These are phyloP conservation scores for Bhutanitis thaidina DNA, from an alignment of 2,888 invertebrate species.

Conservation along the genomic window DNA sequence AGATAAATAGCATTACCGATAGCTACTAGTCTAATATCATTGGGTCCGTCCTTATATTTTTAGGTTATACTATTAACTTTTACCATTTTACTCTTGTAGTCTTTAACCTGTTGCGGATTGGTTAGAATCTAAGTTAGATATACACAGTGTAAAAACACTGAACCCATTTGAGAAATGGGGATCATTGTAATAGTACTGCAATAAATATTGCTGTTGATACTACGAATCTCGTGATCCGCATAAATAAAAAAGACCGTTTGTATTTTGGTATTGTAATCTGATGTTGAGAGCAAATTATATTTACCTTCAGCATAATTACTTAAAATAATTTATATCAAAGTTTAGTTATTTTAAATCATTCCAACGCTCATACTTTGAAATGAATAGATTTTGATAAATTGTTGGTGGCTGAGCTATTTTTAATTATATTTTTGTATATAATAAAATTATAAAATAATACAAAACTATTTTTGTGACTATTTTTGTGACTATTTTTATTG, in stretches of 20 bases:
- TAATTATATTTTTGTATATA: background rate
- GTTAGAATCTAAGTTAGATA: constrained; percentile 23
- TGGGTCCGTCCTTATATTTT: constrained; percentile 40
- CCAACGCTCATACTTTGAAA: background rate
- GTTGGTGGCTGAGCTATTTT: background rate
- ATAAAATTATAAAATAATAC: background rate
- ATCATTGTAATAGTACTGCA: no score
- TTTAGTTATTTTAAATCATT: no score
- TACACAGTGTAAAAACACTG: constrained; percentile 1
- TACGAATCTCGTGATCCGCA: constrained; percentile 12
- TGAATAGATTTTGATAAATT: background rate
- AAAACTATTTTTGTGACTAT: constrained; percentile 7
- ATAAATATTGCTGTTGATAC: background rate
- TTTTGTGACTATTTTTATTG: constrained; percentile 13
- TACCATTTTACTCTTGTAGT: constrained; percentile 29
- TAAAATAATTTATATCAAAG: no score
- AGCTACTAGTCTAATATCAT: constrained; percentile 26
- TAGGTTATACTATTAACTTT: constrained; percentile 32
- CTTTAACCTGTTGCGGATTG: constrained; percentile 33
- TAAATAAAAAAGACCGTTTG: constrained; percentile 3
- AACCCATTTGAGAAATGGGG: no score
- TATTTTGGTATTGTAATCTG: background rate
- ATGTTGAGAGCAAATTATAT: no score
- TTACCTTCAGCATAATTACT: background rate
- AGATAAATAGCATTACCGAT: constrained; percentile 26